A percentile compares a stretch with the other conserved stretches of the same genome.
Conservation (phyloP, 2,888 invertebrate species). For the Ashinkailepas kermadecensis region DNA sequence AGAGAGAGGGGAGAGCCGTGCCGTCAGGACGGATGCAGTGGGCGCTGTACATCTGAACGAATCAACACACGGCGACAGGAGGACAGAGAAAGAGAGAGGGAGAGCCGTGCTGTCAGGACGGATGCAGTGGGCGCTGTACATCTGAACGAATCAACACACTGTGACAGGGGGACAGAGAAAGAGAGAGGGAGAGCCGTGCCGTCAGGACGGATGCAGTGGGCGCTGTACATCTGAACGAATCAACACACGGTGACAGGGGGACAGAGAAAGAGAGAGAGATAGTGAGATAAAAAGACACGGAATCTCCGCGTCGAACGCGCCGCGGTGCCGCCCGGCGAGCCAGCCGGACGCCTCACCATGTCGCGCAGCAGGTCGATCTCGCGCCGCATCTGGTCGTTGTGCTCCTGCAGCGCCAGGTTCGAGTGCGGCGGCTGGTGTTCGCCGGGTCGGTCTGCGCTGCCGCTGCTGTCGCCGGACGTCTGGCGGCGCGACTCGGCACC, state of each 20-base stretch:
- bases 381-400: slow-evolving; percentile 2
- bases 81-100: too few species aligned
- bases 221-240: too few species aligned
- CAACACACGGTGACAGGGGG: not conserved
- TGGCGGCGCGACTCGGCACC: not conserved
- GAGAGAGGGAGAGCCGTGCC: too few species aligned
- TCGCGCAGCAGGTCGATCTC: not conserved
- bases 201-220: too few species aligned
- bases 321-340: not conserved
- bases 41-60: too few species aligned
- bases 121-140: too few species aligned
- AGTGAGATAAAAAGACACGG: not conserved
- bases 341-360: not conserved
- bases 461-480: slow-evolving; percentile 12
- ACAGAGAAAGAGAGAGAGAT: not conserved
- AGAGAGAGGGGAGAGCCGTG: too few species aligned
- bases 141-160: too few species aligned
- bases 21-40: too few species aligned
- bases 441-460: not conserved
- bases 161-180: too few species aligned
- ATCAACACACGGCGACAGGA: too few species aligned
- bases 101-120: too few species aligned
- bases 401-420: not conserved
- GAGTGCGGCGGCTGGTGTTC: not conserved
- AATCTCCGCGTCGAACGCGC: not conserved